phyloP scores from a whole-genome alignment of 1,140 invertebrate genomes.

The Bombus ignitus region DNA sequence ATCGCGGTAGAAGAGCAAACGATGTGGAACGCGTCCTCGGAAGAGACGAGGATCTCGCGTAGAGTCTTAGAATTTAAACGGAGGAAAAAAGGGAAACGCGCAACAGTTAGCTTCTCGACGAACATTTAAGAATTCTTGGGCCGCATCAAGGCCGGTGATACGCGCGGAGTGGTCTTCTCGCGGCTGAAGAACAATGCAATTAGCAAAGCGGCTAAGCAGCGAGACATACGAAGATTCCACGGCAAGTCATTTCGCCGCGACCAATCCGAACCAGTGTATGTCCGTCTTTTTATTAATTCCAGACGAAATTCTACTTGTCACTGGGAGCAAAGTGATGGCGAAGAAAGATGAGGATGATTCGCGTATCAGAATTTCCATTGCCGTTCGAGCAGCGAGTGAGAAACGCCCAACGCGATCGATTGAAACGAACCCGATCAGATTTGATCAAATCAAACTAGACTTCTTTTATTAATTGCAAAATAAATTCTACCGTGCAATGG shows the following conservation, averaged over 20 bases:
- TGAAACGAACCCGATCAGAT: neutral
- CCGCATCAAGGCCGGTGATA: constrained; percentile 33
- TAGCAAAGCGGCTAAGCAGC: neutral
- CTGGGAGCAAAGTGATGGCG: rapidly evolving
- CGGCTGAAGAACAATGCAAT: constrained; percentile 39
- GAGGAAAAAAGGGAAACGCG: constrained; percentile 1
- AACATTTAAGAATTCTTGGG: constrained; percentile 25
- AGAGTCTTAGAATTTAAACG: neutral
- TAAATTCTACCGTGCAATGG: constrained; percentile 2
- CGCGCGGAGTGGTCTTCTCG: constrained; percentile 1
- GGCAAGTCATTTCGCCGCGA: neutral
- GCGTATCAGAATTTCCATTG: neutral
- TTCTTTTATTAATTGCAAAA: neutral
- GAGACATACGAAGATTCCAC: neutral
- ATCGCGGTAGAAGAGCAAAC: neutral
- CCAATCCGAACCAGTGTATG: neutral
- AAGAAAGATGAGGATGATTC: no score
- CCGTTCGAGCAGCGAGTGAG: neutral
- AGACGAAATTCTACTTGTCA: constrained; percentile 19
- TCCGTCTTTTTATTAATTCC: neutral
- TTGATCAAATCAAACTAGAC: neutral
- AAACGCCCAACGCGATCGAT: neutral
- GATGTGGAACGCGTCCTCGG: neutral
- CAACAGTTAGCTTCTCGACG: constrained; percentile 26
- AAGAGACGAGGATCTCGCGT: neutral